Evolutionary conservation across 2,888 invertebrate species (phyloP).

Genomic region (Spialia ferax): DNA sequence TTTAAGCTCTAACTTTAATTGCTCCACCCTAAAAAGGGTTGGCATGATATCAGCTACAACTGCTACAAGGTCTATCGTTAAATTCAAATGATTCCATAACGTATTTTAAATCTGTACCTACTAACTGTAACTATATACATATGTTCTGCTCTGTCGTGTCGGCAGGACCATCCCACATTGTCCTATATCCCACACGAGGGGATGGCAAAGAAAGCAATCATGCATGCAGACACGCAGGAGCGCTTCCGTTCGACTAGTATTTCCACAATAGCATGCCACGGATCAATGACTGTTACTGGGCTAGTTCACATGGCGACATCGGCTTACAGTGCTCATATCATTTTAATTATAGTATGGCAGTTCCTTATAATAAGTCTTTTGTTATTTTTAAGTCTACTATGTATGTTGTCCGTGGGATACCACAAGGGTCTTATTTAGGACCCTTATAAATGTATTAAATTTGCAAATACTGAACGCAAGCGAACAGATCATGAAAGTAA

Average conservation of each 20-base stretch:
- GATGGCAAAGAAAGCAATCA: slow-evolving; percentile 49
- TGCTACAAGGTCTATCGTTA: too few species aligned
- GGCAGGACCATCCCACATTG: slow-evolving; percentile 18
- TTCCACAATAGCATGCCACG: slow-evolving; percentile 56
- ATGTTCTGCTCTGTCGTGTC: too few species aligned
- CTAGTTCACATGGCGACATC: slow-evolving; percentile 42
- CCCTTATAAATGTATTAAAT: background rate
- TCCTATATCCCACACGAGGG: slow-evolving; percentile 26
- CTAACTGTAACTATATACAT: too few species aligned
- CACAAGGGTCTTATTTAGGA: slow-evolving; percentile 2
- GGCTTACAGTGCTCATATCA: slow-evolving; percentile 11
- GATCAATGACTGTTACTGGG: slow-evolving; percentile 50
- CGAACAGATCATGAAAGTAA: background rate
- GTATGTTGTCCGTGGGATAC: background rate
- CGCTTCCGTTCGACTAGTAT: slow-evolving; percentile 60
- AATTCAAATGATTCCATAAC: background rate
- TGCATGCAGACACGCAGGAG: slow-evolving; percentile 52
- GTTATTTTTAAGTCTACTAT: background rate
- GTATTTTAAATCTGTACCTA: too few species aligned
- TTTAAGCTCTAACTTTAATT: too few species aligned
- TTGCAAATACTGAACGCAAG: background rate
- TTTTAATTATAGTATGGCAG: slow-evolving; percentile 16
- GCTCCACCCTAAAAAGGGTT: too few species aligned
- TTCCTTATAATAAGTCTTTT: slow-evolving; percentile 12
- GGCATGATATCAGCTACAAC: too few species aligned